These are phyloP conservation scores for Myotis pilosus DNA, from an alignment of 2,797 vertebrate species.

Conservation along the genomic window DNA sequence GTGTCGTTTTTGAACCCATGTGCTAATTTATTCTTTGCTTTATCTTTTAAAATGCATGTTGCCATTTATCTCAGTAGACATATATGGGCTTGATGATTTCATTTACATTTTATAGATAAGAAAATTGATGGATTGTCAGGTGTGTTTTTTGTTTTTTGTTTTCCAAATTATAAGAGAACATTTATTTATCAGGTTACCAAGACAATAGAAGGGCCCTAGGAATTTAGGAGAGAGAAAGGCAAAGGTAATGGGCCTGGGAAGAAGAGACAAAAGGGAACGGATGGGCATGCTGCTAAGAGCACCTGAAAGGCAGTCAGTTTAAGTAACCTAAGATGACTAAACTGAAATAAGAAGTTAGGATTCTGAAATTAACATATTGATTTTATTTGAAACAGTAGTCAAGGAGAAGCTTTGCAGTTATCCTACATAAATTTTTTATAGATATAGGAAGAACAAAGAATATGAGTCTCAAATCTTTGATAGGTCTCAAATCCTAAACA, in stretches of 20 bases:
- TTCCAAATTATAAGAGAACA: neutral
- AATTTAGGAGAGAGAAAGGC: neutral
- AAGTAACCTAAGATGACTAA: neutral
- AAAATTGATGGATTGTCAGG: neutral
- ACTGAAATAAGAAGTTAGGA: neutral
- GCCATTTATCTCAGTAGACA: neutral
- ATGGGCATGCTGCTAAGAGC: neutral
- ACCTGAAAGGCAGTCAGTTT: neutral
- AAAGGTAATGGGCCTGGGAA: neutral
- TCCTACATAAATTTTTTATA: neutral
- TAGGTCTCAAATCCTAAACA: neutral
- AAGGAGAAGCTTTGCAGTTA: neutral
- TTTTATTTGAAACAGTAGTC: neutral
- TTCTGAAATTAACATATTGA: neutral
- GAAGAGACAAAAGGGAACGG: neutral
- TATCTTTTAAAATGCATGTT: conserved; percentile 16
- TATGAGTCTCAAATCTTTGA: neutral
- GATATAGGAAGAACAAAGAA: neutral
- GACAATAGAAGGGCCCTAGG: neutral
- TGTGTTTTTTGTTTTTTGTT: neutral
- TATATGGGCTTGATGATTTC: conserved; percentile 16
- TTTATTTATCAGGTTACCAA: neutral
- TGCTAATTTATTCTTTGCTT: neutral
- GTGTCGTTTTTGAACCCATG: neutral
- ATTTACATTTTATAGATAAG: conserved; percentile 24